Evolutionary conservation across 2,888 invertebrate genomes (phyloP), one percentile per base, ranked within the genome.

Genomic region (Crossocerus cetratus): DNA sequence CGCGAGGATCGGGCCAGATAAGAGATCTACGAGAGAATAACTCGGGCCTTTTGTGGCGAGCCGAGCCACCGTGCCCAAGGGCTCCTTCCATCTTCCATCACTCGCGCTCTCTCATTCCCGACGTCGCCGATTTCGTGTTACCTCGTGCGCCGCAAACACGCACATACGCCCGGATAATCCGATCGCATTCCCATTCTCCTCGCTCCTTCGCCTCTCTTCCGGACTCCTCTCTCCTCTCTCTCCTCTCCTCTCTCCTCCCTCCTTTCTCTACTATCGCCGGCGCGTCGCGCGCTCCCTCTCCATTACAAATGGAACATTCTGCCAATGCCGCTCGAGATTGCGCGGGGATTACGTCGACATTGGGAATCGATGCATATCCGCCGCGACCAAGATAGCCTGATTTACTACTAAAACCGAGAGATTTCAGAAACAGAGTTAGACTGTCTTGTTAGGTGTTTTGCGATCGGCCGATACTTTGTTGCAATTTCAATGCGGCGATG

Each of bases 1-100:
- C 78, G 76, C 76, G 60, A 80, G 73, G 75, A 83, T 82, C 79
- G 72, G 69, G 70, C 64, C 74, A 83, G 83, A 83, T 83, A 83
- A 73, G 78, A 76, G 80, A 83, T 82, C 78, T 71, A 72, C 71
- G 75, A 77, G 73, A 83, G 77, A 77, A 83, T 76, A 77, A 81
- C 68, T 77, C 75, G 45, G 3, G 8, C 71, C 82, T 73, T 78
- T 78, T 83, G 75, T 78, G 68, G 70, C 54, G 67, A 45, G 55
- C 66, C 69, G 76, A 71, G 71, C 74, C 68, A 70, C 56, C 78
- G 74, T 74, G 22, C 18, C 11, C 44, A 4, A 21, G 56, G 55
- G 32, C 5, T 32, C 32, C 5, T 3, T 32, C 32, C 8, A 4
- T 11, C 23, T 2, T 8, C 8, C 23, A n/a, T 32, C 23, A 5